A percentile compares a stretch with the other conserved stretches of the same genome.
phyloP scores from a whole-genome alignment of 2,797 vertebrate genomes.

The Poliocrania exsul region DNA sequence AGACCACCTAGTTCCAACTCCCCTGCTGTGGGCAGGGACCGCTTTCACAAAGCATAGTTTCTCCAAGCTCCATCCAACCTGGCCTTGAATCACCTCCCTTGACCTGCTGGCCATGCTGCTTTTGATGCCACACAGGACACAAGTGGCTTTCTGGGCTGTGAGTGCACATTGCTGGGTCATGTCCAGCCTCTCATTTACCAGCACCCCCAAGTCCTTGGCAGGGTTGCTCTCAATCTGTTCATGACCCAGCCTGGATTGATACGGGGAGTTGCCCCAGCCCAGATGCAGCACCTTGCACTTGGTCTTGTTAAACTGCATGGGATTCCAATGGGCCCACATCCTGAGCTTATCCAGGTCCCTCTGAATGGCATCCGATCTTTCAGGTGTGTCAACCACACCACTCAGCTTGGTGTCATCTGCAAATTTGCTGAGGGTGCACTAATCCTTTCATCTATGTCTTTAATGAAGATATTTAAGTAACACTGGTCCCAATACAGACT shows the following conservation, averaged over 20 bases:
- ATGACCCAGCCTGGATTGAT: background rate
- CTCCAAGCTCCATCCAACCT: background rate
- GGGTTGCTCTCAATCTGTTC: background rate
- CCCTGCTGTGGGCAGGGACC: background rate
- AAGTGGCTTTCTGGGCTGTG: background rate
- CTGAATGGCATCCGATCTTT: background rate
- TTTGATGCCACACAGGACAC: background rate
- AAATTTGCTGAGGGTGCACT: background rate
- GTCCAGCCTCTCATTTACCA: background rate
- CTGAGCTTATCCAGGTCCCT: background rate
- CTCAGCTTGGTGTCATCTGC: background rate
- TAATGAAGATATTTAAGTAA: background rate
- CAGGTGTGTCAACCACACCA: background rate
- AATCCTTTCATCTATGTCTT: background rate
- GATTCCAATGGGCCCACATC: background rate
- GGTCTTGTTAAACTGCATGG: background rate
- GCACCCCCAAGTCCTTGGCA: background rate
- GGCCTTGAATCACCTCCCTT: background rate
- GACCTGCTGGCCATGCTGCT: background rate
- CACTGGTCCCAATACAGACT: background rate
- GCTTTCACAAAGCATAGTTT: background rate
- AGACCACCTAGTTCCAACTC: background rate
- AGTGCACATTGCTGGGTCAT: background rate
- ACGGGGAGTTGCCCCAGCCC: background rate
- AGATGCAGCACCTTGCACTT: background rate